A percentile compares a stretch with the other conserved stretches of the same genome.
Conservation (phyloP, 2,888 invertebrate genomes). For the Leptopilina drosophilae region DNA sequence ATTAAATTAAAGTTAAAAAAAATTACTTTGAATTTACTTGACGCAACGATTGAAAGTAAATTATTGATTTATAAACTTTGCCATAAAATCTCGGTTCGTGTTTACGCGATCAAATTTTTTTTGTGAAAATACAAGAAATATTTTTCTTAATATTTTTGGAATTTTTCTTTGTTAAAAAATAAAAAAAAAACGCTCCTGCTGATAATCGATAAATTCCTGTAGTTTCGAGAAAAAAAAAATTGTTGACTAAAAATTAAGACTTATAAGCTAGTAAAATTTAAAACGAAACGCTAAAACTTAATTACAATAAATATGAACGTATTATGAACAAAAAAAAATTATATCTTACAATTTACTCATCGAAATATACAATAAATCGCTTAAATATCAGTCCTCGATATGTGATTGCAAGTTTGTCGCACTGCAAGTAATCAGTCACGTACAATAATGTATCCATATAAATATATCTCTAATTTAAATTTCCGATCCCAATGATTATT, state of each 20-base stretch:
- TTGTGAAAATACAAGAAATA: too few species aligned
- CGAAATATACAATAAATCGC: slow-evolving; percentile 29
- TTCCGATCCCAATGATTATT: neutral
- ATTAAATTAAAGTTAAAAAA: too few species aligned
- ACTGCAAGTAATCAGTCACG: slow-evolving; percentile 42
- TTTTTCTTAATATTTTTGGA: too few species aligned
- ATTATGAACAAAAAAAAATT: slow-evolving; percentile 10
- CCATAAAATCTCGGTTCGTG: too few species aligned
- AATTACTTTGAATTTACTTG: too few species aligned
- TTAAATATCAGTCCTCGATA: slow-evolving; percentile 56
- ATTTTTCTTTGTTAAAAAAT: too few species aligned
- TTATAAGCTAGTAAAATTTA: neutral
- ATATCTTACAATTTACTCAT: slow-evolving; percentile 6
- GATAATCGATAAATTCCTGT: neutral
- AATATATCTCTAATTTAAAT: neutral
- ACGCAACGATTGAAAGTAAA: too few species aligned
- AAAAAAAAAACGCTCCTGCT: too few species aligned
- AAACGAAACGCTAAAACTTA: slow-evolving; percentile 14
- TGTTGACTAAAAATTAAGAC: neutral
- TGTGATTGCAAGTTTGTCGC: slow-evolving; percentile 59
- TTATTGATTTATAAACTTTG: too few species aligned
- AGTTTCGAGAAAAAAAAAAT: neutral
- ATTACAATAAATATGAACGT: slow-evolving; percentile 39
- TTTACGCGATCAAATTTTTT: too few species aligned
- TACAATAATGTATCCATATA: slow-evolving; percentile 21